These are phyloP conservation scores for Doris montereyensis DNA, from an alignment of 2,888 invertebrate species.

Conservation along the genomic window DNA sequence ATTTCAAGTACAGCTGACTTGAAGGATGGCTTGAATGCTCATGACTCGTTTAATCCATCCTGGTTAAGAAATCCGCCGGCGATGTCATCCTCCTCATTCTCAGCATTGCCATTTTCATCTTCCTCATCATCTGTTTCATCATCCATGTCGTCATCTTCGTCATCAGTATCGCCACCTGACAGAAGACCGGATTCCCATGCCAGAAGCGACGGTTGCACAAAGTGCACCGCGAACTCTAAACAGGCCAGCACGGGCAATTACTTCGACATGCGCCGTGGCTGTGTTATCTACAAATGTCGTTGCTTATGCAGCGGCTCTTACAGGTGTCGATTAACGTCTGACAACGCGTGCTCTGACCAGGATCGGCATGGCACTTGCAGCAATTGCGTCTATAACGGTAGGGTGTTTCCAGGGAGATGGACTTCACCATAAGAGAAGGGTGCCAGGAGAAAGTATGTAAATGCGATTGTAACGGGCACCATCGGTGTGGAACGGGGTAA, in stretches of 20 bases:
- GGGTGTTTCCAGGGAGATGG: constrained; percentile 47
- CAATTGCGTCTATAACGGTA: constrained; percentile 52
- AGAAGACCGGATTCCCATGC: constrained; percentile 3
- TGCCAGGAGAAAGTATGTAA: constrained; percentile 56
- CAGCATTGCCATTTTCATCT: not conserved
- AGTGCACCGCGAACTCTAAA: constrained; percentile 42
- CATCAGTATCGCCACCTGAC: not conserved
- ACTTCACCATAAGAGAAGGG: constrained; percentile 53
- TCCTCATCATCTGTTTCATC: not conserved
- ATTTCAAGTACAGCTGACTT: too few relatives aligned
- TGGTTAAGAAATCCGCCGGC: too few relatives aligned
- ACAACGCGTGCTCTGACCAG: constrained; percentile 37
- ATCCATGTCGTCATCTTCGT: not conserved
- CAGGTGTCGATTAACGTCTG: constrained; percentile 45
- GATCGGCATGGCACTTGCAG: constrained; percentile 40
- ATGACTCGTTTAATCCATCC: too few relatives aligned
- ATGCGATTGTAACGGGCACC: constrained; percentile 56
- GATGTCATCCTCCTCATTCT: constrained; percentile 19
- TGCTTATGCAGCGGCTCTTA: constrained; percentile 48
- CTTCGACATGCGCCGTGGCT: constrained; percentile 48
- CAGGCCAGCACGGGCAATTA: constrained; percentile 40
- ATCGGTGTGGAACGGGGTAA: constrained; percentile 48
- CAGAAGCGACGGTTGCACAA: constrained; percentile 24
- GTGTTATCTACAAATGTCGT: constrained; percentile 47
- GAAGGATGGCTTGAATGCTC: too few relatives aligned